Percentiles rank a stretch among this genome's conserved stretches.
Conservation (phyloP, 2,888 invertebrate genomes). For the Argyresthia albistria region DNA sequence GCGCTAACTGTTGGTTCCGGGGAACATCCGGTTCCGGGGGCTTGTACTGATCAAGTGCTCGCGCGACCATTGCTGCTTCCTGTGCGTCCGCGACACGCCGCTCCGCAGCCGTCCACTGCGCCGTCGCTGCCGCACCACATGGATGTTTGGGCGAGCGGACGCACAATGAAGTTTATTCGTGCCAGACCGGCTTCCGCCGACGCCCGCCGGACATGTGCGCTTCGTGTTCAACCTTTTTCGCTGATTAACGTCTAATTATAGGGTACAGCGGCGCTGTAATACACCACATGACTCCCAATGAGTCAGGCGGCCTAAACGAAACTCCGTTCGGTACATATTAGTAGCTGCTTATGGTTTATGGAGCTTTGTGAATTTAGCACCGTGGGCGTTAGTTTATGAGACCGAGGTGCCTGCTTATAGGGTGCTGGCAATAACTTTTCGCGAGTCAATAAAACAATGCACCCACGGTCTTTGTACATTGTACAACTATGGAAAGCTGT, state of each 20-base stretch:
- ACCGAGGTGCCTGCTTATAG: constrained; percentile 1
- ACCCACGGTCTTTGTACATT: background rate
- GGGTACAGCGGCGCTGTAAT: constrained; percentile 38
- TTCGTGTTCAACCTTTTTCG: constrained; percentile 43
- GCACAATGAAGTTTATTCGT: constrained; percentile 48
- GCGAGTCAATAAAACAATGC: constrained; percentile 3
- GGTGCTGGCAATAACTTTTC: constrained; percentile 3
- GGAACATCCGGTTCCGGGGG: constrained; percentile 34
- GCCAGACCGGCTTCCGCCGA: constrained; percentile 59
- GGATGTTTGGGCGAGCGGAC: background rate
- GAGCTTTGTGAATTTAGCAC: constrained; percentile 20
- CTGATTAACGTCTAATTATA: constrained; percentile 68
- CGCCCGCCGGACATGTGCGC: constrained; percentile 36
- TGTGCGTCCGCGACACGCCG: constrained; percentile 31
- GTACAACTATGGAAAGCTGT: too few species aligned
- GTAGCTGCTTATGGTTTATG: constrained; percentile 27
- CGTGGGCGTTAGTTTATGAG: constrained; percentile 21
- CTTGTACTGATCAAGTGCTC: constrained; percentile 17
- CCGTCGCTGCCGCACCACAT: background rate
- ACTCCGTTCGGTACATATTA: constrained; percentile 37
- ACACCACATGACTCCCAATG: constrained; percentile 51
- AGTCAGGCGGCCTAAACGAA: constrained; percentile 45
- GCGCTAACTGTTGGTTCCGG: constrained; percentile 37
- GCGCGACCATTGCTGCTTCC: constrained; percentile 53
- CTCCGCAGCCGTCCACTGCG: constrained; percentile 19